Evolutionary conservation across 92 coral and sea anemone genomes (phyloP).

Genomic region (Plumapathes pennacea): DNA sequence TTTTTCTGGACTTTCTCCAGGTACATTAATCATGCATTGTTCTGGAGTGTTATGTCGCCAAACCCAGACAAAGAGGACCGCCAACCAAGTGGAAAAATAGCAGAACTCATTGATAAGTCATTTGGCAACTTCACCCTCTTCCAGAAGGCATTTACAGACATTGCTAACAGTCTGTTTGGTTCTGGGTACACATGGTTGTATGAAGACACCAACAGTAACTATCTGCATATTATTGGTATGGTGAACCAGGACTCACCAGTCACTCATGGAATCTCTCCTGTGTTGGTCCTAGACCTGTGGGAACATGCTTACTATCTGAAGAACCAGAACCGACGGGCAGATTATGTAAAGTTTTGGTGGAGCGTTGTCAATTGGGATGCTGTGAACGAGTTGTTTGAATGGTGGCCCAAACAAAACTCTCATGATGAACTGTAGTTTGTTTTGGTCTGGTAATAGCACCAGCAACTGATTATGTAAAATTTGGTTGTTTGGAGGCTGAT

Average conservation of each 20-base stretch:
- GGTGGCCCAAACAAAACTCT: slow-evolving; percentile 63
- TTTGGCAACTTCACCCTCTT: slow-evolving; percentile 67
- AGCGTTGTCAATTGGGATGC: slow-evolving; percentile 84
- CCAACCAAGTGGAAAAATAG: slow-evolving; percentile 64
- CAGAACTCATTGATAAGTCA: slow-evolving; percentile 59
- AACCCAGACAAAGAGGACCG: slow-evolving; percentile 64
- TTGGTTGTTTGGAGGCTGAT: too few species aligned
- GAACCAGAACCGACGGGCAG: slow-evolving; percentile 79
- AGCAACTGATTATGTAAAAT: too few species aligned
- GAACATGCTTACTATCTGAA: slow-evolving; percentile 95
- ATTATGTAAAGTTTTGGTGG: slow-evolving; percentile 82
- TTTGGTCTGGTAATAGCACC: too few species aligned
- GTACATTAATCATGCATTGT: slow-evolving; percentile 83
- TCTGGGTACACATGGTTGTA: slow-evolving; percentile 93
- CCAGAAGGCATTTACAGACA: slow-evolving; percentile 53
- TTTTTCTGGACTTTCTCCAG: too few species aligned
- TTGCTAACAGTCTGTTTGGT: slow-evolving; percentile 69
- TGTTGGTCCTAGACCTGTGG: slow-evolving; percentile 86
- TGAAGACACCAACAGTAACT: slow-evolving; percentile 44
- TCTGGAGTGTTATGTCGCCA: slow-evolving; percentile 89
- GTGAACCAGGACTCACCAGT: slow-evolving; percentile 82
- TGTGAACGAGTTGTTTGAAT: slow-evolving; percentile 65
- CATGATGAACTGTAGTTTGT: slow-evolving; percentile 97
- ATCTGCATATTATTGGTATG: slow-evolving; percentile 46
- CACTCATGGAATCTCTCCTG: slow-evolving; percentile 43